Base-by-base conservation (phyloP, 2,797 vertebrate species). In the Pangasius macronema region DNA sequence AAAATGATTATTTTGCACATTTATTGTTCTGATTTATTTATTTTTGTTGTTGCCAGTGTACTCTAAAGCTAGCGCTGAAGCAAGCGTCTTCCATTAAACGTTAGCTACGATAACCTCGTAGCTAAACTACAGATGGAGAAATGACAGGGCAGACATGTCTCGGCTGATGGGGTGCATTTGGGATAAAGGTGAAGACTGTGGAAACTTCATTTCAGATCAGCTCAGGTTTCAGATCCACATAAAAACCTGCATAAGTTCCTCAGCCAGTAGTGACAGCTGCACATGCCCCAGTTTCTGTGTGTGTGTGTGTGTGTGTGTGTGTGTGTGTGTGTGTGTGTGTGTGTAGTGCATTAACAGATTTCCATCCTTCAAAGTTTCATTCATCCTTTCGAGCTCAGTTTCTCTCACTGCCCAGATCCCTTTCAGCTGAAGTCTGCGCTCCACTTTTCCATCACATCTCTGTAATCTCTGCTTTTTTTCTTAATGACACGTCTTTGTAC, bases 391-490 rank as follows among this genome's bases (percentile, higher is more conserved):
- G 30, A 36, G 55, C 67, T 63, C 36, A 36, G 30, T 65, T 33
- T 79, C 20, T 76, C 30, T 53, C n/a, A 20, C 6, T 30, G 27
- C 24, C 46, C 72, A 51, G 46, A 14, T 76, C 14, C 14, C 42
- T 13, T 14, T 49, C 22, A 2, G 51, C 13, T 77, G 16, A 55
- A 18, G 16, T 24, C 11, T 36, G 11, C 9, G 3, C 49, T 84
- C 36, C 14, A 30, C 20, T 14, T 46, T 53, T 13, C 27, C 73
- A 33, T 76, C n/a, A 30, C 61, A 18, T 68, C 51, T 68, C 90
- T 84, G 67, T 89, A 86, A 91, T 91, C 87, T 75, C 61, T 42
- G 3, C 36, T 30, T 76, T 88, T 89, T n/a, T 65, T 65, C 82
- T 77, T 87, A 81, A 90, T 11, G 30, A 36, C 68, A 65, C 46